A percentile compares a stretch with the other conserved stretches of the same genome.
These are phyloP conservation scores for Tetrax tetrax DNA, from an alignment of 2,113 vertebrate species.

Conservation along the genomic window DNA sequence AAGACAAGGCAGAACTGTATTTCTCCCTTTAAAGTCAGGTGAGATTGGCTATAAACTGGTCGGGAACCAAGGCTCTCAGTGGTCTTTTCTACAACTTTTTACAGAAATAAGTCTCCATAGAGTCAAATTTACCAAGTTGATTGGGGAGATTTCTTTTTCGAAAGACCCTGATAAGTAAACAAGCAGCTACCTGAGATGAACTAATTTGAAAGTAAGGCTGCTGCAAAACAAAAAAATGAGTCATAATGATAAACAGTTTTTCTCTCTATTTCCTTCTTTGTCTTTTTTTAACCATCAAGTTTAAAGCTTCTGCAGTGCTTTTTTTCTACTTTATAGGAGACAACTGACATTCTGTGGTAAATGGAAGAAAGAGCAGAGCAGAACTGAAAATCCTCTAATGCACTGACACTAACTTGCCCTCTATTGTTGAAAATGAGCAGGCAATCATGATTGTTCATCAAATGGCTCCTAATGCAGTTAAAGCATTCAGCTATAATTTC, in stretches of 20 bases:
- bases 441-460: constrained; percentile 98
- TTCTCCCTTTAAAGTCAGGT: background rate
- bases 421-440: constrained; percentile 98
- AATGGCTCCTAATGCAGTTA: constrained; percentile 99
- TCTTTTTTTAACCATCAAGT: constrained; percentile 90
- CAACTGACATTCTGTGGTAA: constrained; percentile 97
- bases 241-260: constrained; percentile 77
- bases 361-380: constrained; percentile 90
- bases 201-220: constrained; percentile 70
- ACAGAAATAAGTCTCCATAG: background rate
- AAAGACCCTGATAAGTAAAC: constrained; percentile 4
- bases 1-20: background rate
- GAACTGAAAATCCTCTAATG: constrained; percentile 93
- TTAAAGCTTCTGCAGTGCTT: constrained; percentile 84
- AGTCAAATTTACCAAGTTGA: background rate
- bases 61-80: background rate
- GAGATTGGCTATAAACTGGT: background rate
- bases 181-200: constrained; percentile 63
- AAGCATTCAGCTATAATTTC: constrained; percentile 99
- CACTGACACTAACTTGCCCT: constrained; percentile 97
- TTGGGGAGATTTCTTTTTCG: constrained; percentile 4
- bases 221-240: constrained; percentile 55
- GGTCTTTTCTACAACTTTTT: background rate
- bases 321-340: constrained; percentile 90
- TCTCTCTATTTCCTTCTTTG: constrained; percentile 73